Evolutionary conservation across 1,140 invertebrate genomes (phyloP), one percentile per base, ranked within the genome.

Genomic region (Ectropis grisescens): DNA sequence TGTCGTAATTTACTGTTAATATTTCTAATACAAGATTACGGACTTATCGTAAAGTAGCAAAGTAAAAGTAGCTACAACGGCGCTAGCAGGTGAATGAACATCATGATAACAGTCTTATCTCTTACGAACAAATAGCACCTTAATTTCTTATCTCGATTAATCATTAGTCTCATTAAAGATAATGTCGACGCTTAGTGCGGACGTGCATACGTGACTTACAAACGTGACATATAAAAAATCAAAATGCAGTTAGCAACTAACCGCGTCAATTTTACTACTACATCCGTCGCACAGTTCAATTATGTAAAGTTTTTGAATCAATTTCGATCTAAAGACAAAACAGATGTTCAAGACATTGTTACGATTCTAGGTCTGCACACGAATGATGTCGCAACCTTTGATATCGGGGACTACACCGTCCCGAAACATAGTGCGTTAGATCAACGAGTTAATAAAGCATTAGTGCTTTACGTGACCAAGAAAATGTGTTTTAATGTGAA

Each of bases 241-340:
- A 48, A 58, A 47, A 80, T 80, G 75, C 75, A 70, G 33, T 44
- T 80, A 42, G 55, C 69, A 15, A 56, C 60, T 11, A 75, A 44
- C 39, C 65, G 75, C 29, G 61, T 80, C 3, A 74, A 75, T 47
- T 80, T 80, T 35, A 64, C 58, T 22, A 64, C 47, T 44, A 37
- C 58, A 1, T 60, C 75, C 0, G 47, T 69, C 7, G 56, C 66
- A 10, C 68, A 80, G 15, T 75, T 61, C 29, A 80, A 72, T 47
- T 80, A 80, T 42, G 68, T 71, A 3, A 53, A 67, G 25, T 65
- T 80, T 29, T 37, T 76, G 11, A 65, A 59, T 33, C 60, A 70
- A 32, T 52, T 58, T 35, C 51, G 62, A 11, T 50, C 64, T 0
- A 43, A 58, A 9, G 59, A 44, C 10, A 4, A 26, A 19, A 67